Conservation (phyloP, 2,797 vertebrate species). For the Sebastes trivittatus region DNA sequence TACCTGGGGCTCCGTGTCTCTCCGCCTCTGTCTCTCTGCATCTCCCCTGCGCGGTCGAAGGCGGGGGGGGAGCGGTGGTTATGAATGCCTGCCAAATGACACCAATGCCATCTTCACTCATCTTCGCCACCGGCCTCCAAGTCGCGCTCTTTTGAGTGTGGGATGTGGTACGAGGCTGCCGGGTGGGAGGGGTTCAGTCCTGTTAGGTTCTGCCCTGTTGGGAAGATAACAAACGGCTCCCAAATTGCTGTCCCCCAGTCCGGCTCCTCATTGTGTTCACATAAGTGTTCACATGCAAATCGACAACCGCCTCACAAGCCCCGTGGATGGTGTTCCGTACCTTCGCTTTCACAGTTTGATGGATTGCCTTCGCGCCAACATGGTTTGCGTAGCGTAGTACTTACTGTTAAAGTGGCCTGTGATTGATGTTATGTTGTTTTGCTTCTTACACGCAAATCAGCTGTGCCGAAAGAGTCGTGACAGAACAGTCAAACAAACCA, state of each 20-base stretch:
- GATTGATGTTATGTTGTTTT: conserved; percentile 56
- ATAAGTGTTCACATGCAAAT: conserved; percentile 79
- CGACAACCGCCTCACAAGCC: conserved; percentile 50
- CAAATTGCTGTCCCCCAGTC: conserved; percentile 68
- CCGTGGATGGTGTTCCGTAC: conserved; percentile 18
- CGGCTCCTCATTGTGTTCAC: conserved; percentile 72
- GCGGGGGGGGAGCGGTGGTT: conserved; percentile 11
- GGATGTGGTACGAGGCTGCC: neutral
- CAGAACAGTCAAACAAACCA: conserved; percentile 47
- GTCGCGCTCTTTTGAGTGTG: conserved; percentile 11
- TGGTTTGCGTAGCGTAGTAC: conserved; percentile 38
- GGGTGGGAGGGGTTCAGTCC: conserved; percentile 35
- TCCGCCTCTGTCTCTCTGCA: conserved; percentile 56
- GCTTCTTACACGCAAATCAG: conserved; percentile 41
- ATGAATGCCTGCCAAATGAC: conserved; percentile 75
- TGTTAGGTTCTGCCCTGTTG: conserved; percentile 51
- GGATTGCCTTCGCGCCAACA: conserved; percentile 43
- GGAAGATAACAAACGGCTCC: conserved; percentile 71
- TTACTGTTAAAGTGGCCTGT: conserved; percentile 34
- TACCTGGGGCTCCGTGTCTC: conserved; percentile 81
- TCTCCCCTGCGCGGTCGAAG: conserved; percentile 29
- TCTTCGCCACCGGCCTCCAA: conserved; percentile 30
- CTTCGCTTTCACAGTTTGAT: conserved; percentile 50
- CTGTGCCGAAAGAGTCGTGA: conserved; percentile 36
- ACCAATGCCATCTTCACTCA: conserved; percentile 79